phyloP scores from a whole-genome alignment of 2,113 vertebrate genomes.

The Sigmodon hispidus region DNA sequence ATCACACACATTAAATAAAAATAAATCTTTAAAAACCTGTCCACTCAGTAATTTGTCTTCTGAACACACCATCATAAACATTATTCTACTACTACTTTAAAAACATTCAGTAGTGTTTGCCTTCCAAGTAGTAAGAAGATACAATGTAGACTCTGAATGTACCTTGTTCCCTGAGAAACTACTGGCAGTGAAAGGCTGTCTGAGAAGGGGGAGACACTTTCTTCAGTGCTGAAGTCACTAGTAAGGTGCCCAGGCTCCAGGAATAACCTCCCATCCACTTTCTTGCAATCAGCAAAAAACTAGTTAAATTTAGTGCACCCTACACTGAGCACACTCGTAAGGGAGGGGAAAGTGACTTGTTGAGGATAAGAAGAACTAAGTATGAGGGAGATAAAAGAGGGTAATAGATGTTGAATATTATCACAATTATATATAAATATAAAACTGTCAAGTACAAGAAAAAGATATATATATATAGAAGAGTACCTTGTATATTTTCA shows the following conservation, averaged over 20 bases:
- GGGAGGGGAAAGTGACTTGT: neutral
- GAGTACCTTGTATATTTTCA: neutral
- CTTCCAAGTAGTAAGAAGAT: constrained; percentile 12
- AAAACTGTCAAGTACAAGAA: neutral
- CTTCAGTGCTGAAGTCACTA: neutral
- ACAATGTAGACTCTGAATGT: constrained; percentile 6
- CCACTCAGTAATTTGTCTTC: neutral
- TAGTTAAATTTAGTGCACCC: neutral
- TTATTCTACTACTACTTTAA: neutral
- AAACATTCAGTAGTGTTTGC: constrained; percentile 8
- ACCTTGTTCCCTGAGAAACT: neutral
- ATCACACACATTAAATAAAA: neutral
- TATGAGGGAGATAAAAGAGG: neutral
- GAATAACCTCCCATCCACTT: neutral
- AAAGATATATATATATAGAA: neutral
- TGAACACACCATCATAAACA: neutral
- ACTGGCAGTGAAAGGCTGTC: neutral
- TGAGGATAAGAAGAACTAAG: neutral
- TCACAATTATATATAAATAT: neutral
- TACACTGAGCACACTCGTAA: too few relatives aligned
- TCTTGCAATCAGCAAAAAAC: neutral
- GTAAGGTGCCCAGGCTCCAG: neutral
- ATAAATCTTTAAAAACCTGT: neutral
- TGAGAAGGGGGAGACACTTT: neutral
- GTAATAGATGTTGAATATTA: neutral